Base-by-base conservation (phyloP, 2,113 vertebrate species). In the Rhinoderma darwinii region DNA sequence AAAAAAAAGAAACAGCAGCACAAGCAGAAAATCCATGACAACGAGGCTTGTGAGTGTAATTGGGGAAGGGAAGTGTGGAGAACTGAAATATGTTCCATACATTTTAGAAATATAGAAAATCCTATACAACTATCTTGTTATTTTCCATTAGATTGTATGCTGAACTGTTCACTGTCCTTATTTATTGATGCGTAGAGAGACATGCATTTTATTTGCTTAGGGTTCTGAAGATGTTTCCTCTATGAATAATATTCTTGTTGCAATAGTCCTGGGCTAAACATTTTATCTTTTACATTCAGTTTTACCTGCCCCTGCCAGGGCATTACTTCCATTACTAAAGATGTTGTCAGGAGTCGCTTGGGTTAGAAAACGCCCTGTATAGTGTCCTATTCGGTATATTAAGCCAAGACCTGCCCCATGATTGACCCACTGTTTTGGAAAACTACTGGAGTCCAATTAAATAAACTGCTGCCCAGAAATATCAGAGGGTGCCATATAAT, bases 21-120 rank as follows among this genome's bases (percentile, higher is more conserved):
- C 54, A 59, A 74, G 72, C 83, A 76, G 35, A 84, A 74, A 75
- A 84, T 84, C 72, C 54, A 63, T 25, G 39, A 75, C 68, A 39
- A 72, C 63, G 32, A 50, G 18, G 22, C 56, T 76, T 22, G 51
- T 43, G 35, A 59, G 30, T 43, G 12, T 61, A 75, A 75, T 76
- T 76, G 83, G 50, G 72, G 30, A 75, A 30, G 47, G 68, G 15
- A 50, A 41, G 22, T 63, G 39, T 39, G 54, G 6, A 41, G 25
- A 70, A 70, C 63, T 83, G 63, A 83, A 83, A 70, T 51, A 35
- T 47, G 63, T 47, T 83, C 63, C n/a, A 32, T 83, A 59, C 41
- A 47, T 83, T 32, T 20, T 35, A 18, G 27, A 54, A 84, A 82
- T 66, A 63, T 41, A 66, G 50, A 54, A 84, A 84, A 47, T 47